Conservation (phyloP, 2,113 vertebrate genomes). For the Oenanthe melanoleuca region DNA sequence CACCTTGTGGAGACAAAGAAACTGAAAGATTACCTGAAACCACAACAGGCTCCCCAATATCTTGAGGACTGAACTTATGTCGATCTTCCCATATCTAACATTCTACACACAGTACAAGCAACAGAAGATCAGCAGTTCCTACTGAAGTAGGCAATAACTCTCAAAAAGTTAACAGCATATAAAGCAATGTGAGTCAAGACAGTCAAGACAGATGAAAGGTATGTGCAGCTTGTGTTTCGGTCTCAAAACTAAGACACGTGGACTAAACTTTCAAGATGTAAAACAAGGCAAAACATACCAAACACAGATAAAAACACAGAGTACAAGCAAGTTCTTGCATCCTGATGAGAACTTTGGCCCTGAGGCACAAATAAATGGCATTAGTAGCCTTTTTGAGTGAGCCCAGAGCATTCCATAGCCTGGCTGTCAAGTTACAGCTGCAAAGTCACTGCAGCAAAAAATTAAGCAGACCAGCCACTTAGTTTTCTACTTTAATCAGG, state of each 20-base stretch:
- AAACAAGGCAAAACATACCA: neutral
- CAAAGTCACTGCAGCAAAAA: neutral
- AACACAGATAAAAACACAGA: neutral
- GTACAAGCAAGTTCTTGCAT: neutral
- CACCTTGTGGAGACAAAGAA: slow-evolving; percentile 49
- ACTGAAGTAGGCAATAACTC: neutral
- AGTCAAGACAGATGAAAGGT: neutral
- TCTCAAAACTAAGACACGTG: neutral
- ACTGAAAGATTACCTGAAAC: neutral
- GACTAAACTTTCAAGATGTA: neutral
- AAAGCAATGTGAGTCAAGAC: neutral
- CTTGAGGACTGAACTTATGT: neutral
- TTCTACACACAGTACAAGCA: neutral
- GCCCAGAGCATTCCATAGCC: neutral
- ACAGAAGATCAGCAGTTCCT: neutral
- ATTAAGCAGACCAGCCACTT: neutral
- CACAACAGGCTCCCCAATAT: neutral
- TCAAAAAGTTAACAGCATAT: neutral
- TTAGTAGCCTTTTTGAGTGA: rapidly evolving
- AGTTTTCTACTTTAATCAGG: neutral
- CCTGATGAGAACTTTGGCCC: neutral
- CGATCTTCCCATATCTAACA: neutral
- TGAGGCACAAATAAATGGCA: neutral
- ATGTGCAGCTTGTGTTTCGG: neutral
- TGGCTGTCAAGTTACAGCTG: neutral